Conservation (phyloP, 1,140 invertebrate genomes). For the Tetramorium alpestre region DNA sequence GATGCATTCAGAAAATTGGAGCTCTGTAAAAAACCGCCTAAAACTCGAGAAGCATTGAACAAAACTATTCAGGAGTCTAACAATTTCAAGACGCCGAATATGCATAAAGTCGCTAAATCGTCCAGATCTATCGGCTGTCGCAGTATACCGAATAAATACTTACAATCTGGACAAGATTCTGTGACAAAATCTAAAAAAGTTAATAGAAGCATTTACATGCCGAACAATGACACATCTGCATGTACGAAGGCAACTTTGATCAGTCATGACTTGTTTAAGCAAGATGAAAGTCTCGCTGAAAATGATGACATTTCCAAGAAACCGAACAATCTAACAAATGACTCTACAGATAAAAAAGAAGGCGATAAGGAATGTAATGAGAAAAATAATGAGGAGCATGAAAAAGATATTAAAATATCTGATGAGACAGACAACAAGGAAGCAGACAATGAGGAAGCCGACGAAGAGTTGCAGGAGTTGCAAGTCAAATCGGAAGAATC, state of each 20-base stretch:
- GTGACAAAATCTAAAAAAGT: background rate
- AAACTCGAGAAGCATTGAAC: slow-evolving; percentile 53
- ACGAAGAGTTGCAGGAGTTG: background rate
- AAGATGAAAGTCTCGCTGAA: background rate
- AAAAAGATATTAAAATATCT: background rate
- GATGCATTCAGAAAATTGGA: slow-evolving; percentile 74
- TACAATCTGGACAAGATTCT: background rate
- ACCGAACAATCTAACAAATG: background rate
- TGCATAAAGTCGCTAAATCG: background rate
- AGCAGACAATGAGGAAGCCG: background rate
- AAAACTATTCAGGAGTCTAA: slow-evolving; percentile 62
- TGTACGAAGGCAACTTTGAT: background rate
- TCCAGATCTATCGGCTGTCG: slow-evolving; percentile 18
- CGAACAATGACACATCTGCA: background rate
- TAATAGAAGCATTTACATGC: background rate
- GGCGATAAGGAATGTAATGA: background rate
- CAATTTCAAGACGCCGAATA: slow-evolving; percentile 66
- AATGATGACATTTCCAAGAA: background rate
- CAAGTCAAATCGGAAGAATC: slow-evolving; percentile 5
- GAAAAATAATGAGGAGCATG: background rate
- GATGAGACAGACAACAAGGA: background rate
- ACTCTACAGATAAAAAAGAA: background rate
- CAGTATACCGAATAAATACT: background rate
- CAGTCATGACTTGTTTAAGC: background rate
- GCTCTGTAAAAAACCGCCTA: slow-evolving; percentile 61